These are phyloP conservation scores for Lochmaea crataegi DNA, from an alignment of 2,888 invertebrate genomes.

Conservation along the genomic window DNA sequence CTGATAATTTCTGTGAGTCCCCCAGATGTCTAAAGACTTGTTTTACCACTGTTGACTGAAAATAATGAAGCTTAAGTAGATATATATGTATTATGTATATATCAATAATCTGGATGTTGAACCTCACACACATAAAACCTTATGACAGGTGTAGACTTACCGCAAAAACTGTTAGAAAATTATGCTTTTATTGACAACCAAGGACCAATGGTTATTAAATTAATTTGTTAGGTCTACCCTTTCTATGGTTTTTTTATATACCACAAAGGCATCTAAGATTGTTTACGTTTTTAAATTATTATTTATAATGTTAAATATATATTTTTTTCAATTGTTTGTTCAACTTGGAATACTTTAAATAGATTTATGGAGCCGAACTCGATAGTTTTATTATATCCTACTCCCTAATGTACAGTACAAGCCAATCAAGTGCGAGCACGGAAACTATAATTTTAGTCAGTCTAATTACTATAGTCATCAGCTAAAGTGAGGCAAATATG, in stretches of 20 bases:
- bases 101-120: constrained; percentile 5
- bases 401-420: background rate
- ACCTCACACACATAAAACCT: constrained; percentile 7
- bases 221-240: background rate
- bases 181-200: constrained; percentile 8
- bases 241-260: constrained; percentile 1
- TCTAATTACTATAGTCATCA: too few species aligned
- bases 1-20: background rate
- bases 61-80: constrained; percentile 18
- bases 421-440: too few species aligned
- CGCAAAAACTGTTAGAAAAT: background rate
- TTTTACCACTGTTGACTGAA: constrained; percentile 12
- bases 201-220: constrained; percentile 9
- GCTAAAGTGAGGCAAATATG: too few species aligned
- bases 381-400: background rate
- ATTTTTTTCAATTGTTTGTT: constrained; percentile 15
- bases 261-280: constrained; percentile 11
- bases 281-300: constrained; percentile 12
- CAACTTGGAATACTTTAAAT: constrained; percentile 8
- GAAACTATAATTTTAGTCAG: too few species aligned
- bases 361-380: background rate
- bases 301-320: constrained; percentile 8
- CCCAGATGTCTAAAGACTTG: constrained; percentile 1
- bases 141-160: background rate
- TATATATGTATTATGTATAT: background rate